phyloP scores from a whole-genome alignment of 2,113 vertebrate species.

The Takifugu flavidus region DNA sequence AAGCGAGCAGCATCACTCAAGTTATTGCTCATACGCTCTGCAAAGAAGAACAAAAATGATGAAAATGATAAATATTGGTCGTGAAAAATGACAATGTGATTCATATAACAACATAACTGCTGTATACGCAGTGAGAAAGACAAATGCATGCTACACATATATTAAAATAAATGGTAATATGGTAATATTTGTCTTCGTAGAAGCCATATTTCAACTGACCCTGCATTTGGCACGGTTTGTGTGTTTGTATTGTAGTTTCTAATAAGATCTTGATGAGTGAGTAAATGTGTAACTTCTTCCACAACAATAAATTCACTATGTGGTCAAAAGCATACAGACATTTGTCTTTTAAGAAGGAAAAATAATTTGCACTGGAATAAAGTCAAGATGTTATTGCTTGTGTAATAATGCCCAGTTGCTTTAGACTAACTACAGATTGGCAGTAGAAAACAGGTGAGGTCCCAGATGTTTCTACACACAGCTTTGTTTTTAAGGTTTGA shows the following conservation, averaged over 20 bases:
- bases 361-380: too few species aligned
- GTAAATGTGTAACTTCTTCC: background rate
- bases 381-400: too few species aligned
- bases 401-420: too few species aligned
- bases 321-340: conserved; percentile 1
- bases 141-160: too few species aligned
- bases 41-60: conserved; percentile 19
- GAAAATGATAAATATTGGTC: conserved; percentile 3
- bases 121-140: too few species aligned
- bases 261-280: conserved; percentile 35
- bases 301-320: background rate
- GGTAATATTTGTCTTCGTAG: too few species aligned
- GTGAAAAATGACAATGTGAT: too few species aligned
- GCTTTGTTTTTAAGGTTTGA: background rate
- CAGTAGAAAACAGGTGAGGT: too few species aligned
- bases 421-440: too few species aligned
- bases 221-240: background rate
- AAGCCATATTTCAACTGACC: conserved; percentile 13
- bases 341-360: background rate
- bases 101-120: too few species aligned
- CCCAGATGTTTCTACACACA: too few species aligned
- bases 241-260: conserved; percentile 8
- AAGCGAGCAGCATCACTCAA: conserved; percentile 32
- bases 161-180: too few species aligned
- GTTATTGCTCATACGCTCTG: conserved; percentile 18